Evolutionary conservation across 2,113 vertebrate species (phyloP), one percentile per base, ranked within the genome.

Genomic region (Ciconia maguari): DNA sequence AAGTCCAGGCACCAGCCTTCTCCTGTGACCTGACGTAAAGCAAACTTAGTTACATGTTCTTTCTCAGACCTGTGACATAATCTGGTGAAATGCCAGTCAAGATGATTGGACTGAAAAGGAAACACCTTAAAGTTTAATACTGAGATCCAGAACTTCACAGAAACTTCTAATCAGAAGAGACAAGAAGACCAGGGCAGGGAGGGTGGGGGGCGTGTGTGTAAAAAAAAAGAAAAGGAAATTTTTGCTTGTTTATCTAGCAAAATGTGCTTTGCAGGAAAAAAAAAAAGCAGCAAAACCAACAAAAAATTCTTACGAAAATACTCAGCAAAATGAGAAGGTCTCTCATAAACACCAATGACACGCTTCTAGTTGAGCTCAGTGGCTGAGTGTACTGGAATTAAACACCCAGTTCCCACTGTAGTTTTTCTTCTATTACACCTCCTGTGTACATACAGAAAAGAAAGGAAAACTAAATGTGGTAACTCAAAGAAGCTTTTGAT

Each of bases 201-300:
- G 32, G 55, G 24, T 10, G 2, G 32, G 2, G 7, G 5, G 16
- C 2, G 3, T 4, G 18, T 13, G 15, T 61, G 17, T 32, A 25
- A 65, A 83, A 54, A 30, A 52, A 69, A 51, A 7, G 8, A 30
- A 42, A 58, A 11, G 11, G 11, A 30, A 3, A 6, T 4, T 27
- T 86, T 48, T 69, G 5, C 13, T 65, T 71, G 13, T 84, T 61
- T 76, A 61, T 55, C n/a, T 29, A 76, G 20, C 14, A 70, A 55
- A 70, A 17, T 10, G 24, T 36, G 25, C 5, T 55, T 84, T 34
- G 4, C 10, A 13, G 12, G 3, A 1, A 1, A 1, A 16, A 3
- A 3, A 7, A 24, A 10, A n/a, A 3, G 2, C 3, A 16, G 19
- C 13, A 44, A 77, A 55, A 0, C 1, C 10, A 29, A 34, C 2